Percentiles rank a stretch among this genome's conserved stretches.
phyloP scores from a whole-genome alignment of 1,140 invertebrate genomes.

The Steinernema khuongi region DNA sequence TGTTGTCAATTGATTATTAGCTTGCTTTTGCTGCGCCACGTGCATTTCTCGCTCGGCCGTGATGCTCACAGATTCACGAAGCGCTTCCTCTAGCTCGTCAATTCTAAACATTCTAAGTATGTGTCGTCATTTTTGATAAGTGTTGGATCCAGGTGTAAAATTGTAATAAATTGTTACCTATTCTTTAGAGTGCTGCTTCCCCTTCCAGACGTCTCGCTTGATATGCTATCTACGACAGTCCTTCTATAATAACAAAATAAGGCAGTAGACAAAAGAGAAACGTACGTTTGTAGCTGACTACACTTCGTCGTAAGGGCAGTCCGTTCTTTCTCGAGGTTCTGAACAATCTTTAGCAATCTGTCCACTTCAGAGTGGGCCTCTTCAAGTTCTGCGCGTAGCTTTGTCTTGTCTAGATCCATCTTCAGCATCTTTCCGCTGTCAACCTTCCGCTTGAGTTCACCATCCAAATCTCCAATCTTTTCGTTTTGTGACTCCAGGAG shows the following conservation, averaged over 20 bases:
- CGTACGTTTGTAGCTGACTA: constrained; percentile 57
- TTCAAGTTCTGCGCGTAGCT: constrained; percentile 19
- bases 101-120: constrained; percentile 64
- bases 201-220: background rate
- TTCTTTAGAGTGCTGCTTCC: constrained; percentile 23
- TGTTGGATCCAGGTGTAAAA: background rate
- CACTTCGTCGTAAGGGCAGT: constrained; percentile 58
- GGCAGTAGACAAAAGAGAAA: background rate
- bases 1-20: constrained; percentile 55
- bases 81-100: constrained; percentile 73
- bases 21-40: constrained; percentile 60
- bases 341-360: constrained; percentile 57
- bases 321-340: constrained; percentile 60
- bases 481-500: constrained; percentile 41
- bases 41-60: constrained; percentile 64
- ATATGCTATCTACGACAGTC: background rate
- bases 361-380: constrained; percentile 54
- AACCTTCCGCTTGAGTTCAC: background rate
- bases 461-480: constrained; percentile 29
- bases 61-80: constrained; percentile 65
- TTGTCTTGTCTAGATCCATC: background rate
- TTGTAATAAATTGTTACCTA: constrained; percentile 11
- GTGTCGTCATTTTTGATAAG: constrained; percentile 19
- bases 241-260: background rate
- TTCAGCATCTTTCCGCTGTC: background rate